phyloP scores from a whole-genome alignment of 2,888 invertebrate species.

The Ganaspis brasiliensis region DNA sequence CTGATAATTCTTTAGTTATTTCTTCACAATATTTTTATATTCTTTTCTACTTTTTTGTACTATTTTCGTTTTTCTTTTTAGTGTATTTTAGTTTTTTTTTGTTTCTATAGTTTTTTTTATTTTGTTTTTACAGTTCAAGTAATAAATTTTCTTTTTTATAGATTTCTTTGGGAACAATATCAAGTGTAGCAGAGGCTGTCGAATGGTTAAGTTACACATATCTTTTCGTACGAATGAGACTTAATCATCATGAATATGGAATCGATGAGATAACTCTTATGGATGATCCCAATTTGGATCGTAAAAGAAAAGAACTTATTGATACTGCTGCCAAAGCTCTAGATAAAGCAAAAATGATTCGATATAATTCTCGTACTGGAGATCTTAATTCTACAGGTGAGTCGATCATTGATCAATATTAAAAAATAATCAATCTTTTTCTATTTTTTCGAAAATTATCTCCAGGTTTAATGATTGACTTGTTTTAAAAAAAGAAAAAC shows the following conservation, averaged over 20 bases:
- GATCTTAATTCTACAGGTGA: conserved; percentile 88
- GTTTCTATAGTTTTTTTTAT: no score
- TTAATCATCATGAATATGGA: conserved; percentile 92
- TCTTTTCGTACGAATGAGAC: conserved; percentile 95
- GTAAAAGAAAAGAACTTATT: conserved; percentile 90
- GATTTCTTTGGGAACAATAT: conserved; percentile 94
- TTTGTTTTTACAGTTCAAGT: no score
- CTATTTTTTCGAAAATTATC: no score
- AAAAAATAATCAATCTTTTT: conserved; percentile 33
- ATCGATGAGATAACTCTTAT: conserved; percentile 84
- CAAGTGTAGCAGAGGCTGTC: conserved; percentile 97
- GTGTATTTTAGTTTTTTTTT: no score
- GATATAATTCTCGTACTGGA: conserved; percentile 92
- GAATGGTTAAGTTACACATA: conserved; percentile 99
- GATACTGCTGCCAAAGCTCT: conserved; percentile 90
- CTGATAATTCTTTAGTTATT: background rate
- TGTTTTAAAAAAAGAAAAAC: no score
- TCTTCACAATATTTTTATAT: conserved; percentile 10
- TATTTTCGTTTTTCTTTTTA: no score
- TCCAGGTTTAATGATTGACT: no score
- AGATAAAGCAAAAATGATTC: conserved; percentile 96
- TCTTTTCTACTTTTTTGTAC: conserved; percentile 33
- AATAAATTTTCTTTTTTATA: no score
- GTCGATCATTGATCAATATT: background rate
- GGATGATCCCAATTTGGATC: conserved; percentile 91